Base-by-base conservation (phyloP, 1,140 invertebrate genomes). In the Rhopalosiphum padi region DNA sequence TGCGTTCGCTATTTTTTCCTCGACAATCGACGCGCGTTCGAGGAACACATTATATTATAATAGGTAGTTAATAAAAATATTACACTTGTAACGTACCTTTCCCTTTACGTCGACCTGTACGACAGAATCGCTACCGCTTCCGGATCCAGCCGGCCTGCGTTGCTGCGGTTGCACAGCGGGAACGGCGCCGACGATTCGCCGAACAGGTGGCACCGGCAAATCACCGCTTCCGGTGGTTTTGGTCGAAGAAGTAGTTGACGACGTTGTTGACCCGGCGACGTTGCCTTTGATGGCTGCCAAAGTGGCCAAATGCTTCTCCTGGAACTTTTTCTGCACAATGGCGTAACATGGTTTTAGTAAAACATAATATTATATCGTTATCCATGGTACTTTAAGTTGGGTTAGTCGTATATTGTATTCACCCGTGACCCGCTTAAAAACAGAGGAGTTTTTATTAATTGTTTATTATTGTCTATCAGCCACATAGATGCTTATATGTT, bases 41-140 rank as follows among this genome's bases (percentile, higher is more conserved):
- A 77, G 30, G 15, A 5, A n/a, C 30, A 77, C 18, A 1, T 18
- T 77, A 6, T 18, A 6, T 18, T 77, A 30, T 68, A n/a, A 68
- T 68, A 23, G 22, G 21, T 53, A 68, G 11, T 15, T 22, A 35
- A 77, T 18, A n/a, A 11, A 35, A 77, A n/a, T 77, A 77, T 77
- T 77, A 18, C 15, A 3, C 1, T n/a, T n/a, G 15, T 48, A 87
- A 48, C 41, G 15, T 21, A 90, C 89, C 53, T 90, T 90, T 90
- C 89, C 89, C 35, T 90, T 90, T 30, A 90, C 89, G 6, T 90
- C 89, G 37, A 90, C 89, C 21, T 90, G 89, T 43, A 90, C 53
- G 25, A 68, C 11, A 23, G 88, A 60, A 41, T 90, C 88, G 3
- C 85, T 43, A 30, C 30, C 86, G 30, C 86, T 51, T n/a, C n/a